A percentile compares a stretch with the other conserved stretches of the same genome.
Conservation (phyloP, 2,888 invertebrate genomes). For the Axea sp. region DNA sequence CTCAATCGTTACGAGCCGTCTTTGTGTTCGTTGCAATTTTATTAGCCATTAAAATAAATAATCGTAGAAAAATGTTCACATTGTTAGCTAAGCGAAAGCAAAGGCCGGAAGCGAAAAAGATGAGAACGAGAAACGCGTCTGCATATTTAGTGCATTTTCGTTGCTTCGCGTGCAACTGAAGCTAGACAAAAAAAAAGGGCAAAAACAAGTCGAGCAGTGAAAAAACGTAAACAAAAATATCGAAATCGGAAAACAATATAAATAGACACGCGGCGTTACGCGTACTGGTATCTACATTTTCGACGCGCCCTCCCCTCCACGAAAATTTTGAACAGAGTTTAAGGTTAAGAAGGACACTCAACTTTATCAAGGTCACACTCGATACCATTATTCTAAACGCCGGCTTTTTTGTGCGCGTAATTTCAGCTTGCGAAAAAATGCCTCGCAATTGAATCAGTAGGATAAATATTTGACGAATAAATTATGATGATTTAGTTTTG, state of each 20-base stretch:
- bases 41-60: slow-evolving; percentile 29
- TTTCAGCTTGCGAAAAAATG: too few species aligned
- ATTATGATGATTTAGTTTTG: too few species aligned
- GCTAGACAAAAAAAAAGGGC: not conserved
- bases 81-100: slow-evolving; percentile 34
- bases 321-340: slow-evolving; percentile 7
- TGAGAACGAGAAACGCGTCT: slow-evolving; percentile 26
- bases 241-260: not conserved
- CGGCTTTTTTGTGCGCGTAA: not conserved
- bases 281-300: slow-evolving; percentile 16
- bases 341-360: slow-evolving; percentile 34
- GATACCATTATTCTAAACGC: not conserved
- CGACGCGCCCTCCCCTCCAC: slow-evolving; percentile 10
- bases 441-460: too few species aligned
- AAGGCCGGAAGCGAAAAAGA: slow-evolving; percentile 41
- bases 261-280: slow-evolving; percentile 7
- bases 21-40: slow-evolving; percentile 19
- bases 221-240: not conserved
- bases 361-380: slow-evolving; percentile 34
- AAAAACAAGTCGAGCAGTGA: not conserved
- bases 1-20: too few species aligned
- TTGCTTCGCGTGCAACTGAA: too few species aligned
- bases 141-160: slow-evolving; percentile 9
- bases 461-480: too few species aligned
- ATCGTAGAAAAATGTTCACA: slow-evolving; percentile 19